A percentile compares a stretch with the other conserved stretches of the same genome.
These are phyloP conservation scores for Theristicus caerulescens DNA, from an alignment of 2,113 vertebrate species.

Conservation along the genomic window DNA sequence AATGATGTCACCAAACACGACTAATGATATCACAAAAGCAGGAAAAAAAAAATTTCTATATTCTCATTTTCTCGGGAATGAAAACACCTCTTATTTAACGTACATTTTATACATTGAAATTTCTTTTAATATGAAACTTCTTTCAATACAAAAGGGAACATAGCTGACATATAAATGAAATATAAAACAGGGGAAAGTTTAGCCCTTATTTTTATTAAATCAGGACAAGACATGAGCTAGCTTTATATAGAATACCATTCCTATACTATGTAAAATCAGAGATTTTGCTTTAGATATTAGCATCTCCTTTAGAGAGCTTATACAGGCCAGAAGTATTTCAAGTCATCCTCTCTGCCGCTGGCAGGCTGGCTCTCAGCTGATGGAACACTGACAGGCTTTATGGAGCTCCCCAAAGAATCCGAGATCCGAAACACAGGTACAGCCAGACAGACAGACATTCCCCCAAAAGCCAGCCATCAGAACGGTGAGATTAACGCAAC, in stretches of 20 bases:
- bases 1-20: neutral
- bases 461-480: neutral
- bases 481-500: neutral
- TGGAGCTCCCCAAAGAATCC: neutral
- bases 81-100: neutral
- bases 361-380: neutral
- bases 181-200: neutral
- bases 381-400: neutral
- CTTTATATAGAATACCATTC: neutral
- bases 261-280: neutral
- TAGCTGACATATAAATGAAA: neutral
- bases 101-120: neutral
- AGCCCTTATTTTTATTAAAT: neutral
- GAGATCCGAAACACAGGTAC: neutral
- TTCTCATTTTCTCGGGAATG: neutral
- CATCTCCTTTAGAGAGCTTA: neutral
- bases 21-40: neutral
- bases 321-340: neutral
- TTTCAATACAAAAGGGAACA: neutral
- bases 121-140: neutral
- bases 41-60: neutral
- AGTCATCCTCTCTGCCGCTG: neutral
- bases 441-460: neutral
- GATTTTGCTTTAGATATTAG: neutral
- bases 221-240: neutral